A percentile compares a stretch with the other conserved stretches of the same genome.
Evolutionary conservation across 2,888 invertebrate species (phyloP).

Genomic region (Lepidocyrtinus sp.): DNA sequence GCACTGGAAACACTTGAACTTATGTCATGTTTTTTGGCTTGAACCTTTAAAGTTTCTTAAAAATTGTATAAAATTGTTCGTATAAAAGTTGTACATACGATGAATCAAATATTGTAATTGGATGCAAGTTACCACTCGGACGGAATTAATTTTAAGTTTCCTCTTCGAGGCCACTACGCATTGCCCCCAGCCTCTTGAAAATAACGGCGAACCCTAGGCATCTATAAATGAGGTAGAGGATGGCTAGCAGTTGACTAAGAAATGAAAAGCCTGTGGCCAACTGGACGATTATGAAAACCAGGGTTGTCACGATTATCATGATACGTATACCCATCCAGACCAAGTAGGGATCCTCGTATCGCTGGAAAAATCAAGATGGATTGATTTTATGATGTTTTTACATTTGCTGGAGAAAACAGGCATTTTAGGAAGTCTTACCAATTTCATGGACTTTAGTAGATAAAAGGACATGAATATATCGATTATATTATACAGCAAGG

Average conservation of each 20-base stretch:
- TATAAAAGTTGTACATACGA: background rate
- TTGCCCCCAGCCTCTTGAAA: constrained; percentile 44
- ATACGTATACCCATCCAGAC: constrained; percentile 49
- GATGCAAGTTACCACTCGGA: no score
- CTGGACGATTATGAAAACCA: constrained; percentile 54
- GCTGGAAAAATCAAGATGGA: constrained; percentile 31
- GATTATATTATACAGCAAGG: constrained; percentile 52
- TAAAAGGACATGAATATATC: constrained; percentile 56
- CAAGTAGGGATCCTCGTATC: constrained; percentile 52
- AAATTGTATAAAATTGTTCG: background rate
- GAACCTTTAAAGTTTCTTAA: no score
- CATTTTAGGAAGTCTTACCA: constrained; percentile 35
- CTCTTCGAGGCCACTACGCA: constrained; percentile 44
- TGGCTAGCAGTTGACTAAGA: constrained; percentile 43
- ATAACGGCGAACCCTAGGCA: constrained; percentile 52
- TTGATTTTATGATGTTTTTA: background rate
- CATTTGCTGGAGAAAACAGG: background rate
- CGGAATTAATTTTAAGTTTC: no score
- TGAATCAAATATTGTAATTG: no score
- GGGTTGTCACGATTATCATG: constrained; percentile 51
- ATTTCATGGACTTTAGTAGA: constrained; percentile 50
- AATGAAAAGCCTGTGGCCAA: constrained; percentile 54
- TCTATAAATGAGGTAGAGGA: constrained; percentile 53
- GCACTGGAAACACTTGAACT: no score
- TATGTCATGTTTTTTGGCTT: no score